Conservation (phyloP, 1,140 invertebrate species). For the Cataglyphis hispanica region DNA sequence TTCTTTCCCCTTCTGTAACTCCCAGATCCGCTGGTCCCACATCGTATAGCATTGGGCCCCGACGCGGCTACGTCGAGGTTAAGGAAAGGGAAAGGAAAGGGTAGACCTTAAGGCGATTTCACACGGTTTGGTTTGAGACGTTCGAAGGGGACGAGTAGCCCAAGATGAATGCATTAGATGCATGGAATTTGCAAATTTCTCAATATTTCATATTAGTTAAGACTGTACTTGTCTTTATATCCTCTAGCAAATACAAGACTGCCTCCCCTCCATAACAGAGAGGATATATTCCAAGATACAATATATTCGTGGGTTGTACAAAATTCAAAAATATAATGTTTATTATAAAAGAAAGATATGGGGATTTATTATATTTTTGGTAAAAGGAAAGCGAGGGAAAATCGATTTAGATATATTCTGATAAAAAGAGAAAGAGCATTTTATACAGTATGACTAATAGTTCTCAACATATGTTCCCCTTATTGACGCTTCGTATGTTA, state of each 20-base stretch:
- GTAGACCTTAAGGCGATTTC: conserved; percentile 51
- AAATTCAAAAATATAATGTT: too few relatives aligned
- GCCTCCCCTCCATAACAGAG: too few relatives aligned
- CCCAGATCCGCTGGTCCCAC: conserved; percentile 40
- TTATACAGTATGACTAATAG: background rate
- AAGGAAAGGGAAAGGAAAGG: conserved; percentile 64
- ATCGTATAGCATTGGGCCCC: conserved; percentile 61
- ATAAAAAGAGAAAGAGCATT: background rate
- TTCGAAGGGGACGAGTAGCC: background rate
- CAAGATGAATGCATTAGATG: background rate
- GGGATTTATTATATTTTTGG: background rate
- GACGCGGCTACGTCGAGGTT: conserved; percentile 67
- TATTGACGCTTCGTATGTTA: too few relatives aligned
- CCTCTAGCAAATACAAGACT: background rate
- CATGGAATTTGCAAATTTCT: background rate
- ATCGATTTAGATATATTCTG: background rate
- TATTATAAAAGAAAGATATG: too few relatives aligned
- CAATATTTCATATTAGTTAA: background rate
- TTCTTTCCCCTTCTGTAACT: background rate
- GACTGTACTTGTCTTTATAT: background rate
- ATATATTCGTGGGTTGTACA: too few relatives aligned
- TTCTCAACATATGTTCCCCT: too few relatives aligned
- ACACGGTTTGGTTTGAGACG: background rate
- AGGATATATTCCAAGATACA: too few relatives aligned
- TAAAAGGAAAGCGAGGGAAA: background rate